Evolutionary conservation across 2,113 vertebrate genomes (phyloP).

Genomic region (Platysternon megacephalum): DNA sequence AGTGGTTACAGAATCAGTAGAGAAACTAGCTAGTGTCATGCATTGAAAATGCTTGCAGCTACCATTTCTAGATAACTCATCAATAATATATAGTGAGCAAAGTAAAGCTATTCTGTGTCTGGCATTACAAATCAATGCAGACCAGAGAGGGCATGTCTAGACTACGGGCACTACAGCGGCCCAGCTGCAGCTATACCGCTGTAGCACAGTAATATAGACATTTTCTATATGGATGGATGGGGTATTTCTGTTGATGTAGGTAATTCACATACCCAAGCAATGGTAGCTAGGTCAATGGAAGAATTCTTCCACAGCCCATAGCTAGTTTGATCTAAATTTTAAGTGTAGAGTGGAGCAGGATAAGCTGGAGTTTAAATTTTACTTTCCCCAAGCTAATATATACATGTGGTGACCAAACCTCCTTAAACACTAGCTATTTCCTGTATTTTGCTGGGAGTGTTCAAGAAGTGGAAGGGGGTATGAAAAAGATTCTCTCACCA

Average conservation of each 20-base stretch:
- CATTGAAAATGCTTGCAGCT: neutral
- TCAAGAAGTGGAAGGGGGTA: neutral
- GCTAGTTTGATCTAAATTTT: neutral
- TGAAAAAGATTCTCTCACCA: neutral
- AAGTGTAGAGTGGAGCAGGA: neutral
- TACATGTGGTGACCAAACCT: neutral
- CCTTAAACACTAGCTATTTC: neutral
- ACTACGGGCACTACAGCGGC: neutral
- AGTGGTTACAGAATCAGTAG: neutral
- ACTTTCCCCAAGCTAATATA: neutral
- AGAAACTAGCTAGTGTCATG: neutral
- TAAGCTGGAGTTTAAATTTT: neutral
- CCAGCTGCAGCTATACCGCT: neutral
- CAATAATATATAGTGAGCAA: neutral
- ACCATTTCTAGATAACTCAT: neutral
- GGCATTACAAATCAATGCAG: neutral
- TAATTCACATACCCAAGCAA: neutral
- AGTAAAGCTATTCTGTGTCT: neutral
- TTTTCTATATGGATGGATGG: neutral
- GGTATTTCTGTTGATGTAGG: neutral
- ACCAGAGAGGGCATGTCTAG: neutral
- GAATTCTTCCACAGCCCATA: neutral
- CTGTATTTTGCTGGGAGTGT: neutral
- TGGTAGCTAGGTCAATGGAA: neutral
- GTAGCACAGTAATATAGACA: neutral